A percentile compares a stretch with the other conserved stretches of the same genome.
These are phyloP conservation scores for Gastrophysa polygoni DNA, from an alignment of 2,888 invertebrate genomes.

Conservation along the genomic window DNA sequence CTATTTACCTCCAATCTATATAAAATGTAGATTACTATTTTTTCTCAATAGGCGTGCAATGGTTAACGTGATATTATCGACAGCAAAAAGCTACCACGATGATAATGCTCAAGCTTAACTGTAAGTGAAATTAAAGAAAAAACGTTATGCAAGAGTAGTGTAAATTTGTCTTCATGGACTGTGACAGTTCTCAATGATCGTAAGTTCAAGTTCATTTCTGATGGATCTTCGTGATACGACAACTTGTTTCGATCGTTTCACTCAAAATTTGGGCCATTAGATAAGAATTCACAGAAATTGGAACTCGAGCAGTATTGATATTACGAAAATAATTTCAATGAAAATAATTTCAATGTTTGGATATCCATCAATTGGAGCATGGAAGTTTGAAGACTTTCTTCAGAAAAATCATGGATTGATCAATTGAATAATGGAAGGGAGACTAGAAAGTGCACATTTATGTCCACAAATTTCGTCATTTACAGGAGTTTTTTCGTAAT, in stretches of 20 bases:
- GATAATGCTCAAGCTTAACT: slow-evolving; percentile 6
- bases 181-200: slow-evolving; percentile 9
- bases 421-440: too few relatives aligned
- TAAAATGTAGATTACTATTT: not conserved
- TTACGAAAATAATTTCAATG: too few relatives aligned
- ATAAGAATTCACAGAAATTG: too few relatives aligned
- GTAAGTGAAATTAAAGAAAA: slow-evolving; percentile 15
- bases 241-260: not conserved
- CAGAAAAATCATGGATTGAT: too few relatives aligned
- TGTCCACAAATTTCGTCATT: too few relatives aligned
- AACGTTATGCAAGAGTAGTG: slow-evolving; percentile 18
- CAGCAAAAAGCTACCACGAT: not conserved
- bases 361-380: too few relatives aligned
- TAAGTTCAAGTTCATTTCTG: not conserved
- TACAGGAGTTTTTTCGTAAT: too few relatives aligned
- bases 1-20: not conserved
- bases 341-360: too few relatives aligned
- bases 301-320: too few relatives aligned
- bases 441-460: too few relatives aligned
- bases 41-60: not conserved
- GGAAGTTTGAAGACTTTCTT: too few relatives aligned
- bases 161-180: slow-evolving; percentile 7
- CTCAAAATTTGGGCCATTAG: too few relatives aligned
- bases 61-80: not conserved
- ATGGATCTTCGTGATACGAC: not conserved